phyloP scores from a whole-genome alignment of 2,113 vertebrate genomes.

The Hystrix cristata region DNA sequence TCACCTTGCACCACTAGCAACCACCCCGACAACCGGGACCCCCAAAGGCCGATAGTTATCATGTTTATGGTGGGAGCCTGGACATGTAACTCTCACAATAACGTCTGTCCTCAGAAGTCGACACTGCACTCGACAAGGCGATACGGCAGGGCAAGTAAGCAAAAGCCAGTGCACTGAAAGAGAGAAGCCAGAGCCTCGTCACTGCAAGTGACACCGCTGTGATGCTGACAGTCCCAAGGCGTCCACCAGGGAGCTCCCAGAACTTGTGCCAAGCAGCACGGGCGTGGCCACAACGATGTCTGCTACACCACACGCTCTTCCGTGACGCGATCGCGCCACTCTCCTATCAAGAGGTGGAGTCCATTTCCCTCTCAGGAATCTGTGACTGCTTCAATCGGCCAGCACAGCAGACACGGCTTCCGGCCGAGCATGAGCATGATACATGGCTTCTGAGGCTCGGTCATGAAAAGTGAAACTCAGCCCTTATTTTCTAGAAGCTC shows the following conservation, averaged over 20 bases:
- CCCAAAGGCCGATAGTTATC: background rate
- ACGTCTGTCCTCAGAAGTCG: background rate
- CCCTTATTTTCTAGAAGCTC: background rate
- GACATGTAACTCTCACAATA: background rate
- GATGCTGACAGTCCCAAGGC: background rate
- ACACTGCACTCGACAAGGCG: background rate
- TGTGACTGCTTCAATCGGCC: too few relatives aligned
- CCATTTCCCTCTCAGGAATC: background rate
- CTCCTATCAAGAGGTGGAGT: background rate
- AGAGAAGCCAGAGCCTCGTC: background rate
- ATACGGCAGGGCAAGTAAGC: background rate
- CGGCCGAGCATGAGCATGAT: accelerated
- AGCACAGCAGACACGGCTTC: background rate
- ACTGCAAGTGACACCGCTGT: too few relatives aligned
- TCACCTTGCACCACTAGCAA: background rate
- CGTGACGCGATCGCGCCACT: background rate
- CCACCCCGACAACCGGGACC: background rate
- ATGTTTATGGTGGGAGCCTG: background rate
- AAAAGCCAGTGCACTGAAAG: background rate
- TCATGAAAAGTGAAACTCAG: background rate
- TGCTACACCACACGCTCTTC: background rate
- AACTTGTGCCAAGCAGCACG: background rate
- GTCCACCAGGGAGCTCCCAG: background rate
- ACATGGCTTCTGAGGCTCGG: background rate
- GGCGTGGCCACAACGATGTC: background rate